These are phyloP conservation scores for Caenorhabditis elegans DNA, from an alignment of 1,140 invertebrate species.

Conservation along the genomic window WBcel235 BX284606.5:13655501-13656000, in stretches of 20 bases:
- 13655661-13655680: neutral
- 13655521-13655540: slow-evolving; percentile 10
- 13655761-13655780: too few species aligned
- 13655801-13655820: too few species aligned
- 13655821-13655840: too few species aligned
- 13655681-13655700: neutral
- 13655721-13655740: neutral
- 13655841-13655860: too few species aligned
- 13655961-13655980: slow-evolving; percentile 66
- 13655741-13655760: too few species aligned
- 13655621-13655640: neutral
- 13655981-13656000: slow-evolving; percentile 61
- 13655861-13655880: too few species aligned
- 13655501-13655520: neutral
- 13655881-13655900: too few species aligned
- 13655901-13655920: slow-evolving; percentile 44
- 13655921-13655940: slow-evolving; percentile 66
- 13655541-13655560: slow-evolving; percentile 12
- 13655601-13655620: slow-evolving; percentile 6
- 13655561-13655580: neutral
- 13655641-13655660: neutral
- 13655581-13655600: neutral
- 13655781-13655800: too few species aligned
- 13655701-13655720: neutral
- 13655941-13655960: slow-evolving; percentile 67